Base-by-base conservation (phyloP, 2,113 vertebrate genomes). In the Phoenicopterus ruber region DNA sequence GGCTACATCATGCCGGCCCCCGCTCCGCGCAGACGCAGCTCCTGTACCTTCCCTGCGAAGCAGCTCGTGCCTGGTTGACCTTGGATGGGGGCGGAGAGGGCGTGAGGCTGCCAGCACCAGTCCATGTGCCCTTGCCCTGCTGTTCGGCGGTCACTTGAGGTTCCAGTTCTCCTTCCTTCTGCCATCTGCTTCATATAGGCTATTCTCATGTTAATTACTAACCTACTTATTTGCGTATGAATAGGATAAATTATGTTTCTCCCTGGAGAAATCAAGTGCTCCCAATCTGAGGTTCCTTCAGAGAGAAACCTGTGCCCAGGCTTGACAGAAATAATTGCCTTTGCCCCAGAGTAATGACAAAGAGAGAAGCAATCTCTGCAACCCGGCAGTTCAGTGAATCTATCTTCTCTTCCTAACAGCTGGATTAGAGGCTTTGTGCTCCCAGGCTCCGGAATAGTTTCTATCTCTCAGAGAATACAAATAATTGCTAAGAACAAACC, bases 391-490 rank as follows among this genome's bases (percentile, higher is more conserved):
- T 92, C 26, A 79, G 80, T 61, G 72, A 86, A 92, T 81, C 82
- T 66, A 36, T 94, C 78, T 84, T 89, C 46, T 80, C 40, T 80
- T 95, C 74, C 59, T 85, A 85, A 90, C 1, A 4, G 78, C 71
- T 77, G 86, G 89, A 91, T 95, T 95, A 93, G 62, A 95, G 78
- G 74, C 71, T 93, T 83, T 94, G 70, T 91, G 26, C 66, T 94
- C 62, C 78, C 82, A 94, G 46, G 42, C 70, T 77, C 58, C 90
- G 74, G 61, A 90, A 82, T 77, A 91, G 89, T 77, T 95, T 94
- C 66, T 58, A 85, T 77, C 84, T 95, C 95, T 80, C 49, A 87
- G 93, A 97, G 93, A 97, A 89, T 84, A 96, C 86, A 94, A 94
- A 85, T 94, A 96, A 91, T 91, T 93, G 73, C 66, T 70, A 72